Percentiles rank a stretch among this genome's conserved stretches.
Evolutionary conservation across 2,113 vertebrate genomes (phyloP).

Genomic region (Felis chaus): DNA sequence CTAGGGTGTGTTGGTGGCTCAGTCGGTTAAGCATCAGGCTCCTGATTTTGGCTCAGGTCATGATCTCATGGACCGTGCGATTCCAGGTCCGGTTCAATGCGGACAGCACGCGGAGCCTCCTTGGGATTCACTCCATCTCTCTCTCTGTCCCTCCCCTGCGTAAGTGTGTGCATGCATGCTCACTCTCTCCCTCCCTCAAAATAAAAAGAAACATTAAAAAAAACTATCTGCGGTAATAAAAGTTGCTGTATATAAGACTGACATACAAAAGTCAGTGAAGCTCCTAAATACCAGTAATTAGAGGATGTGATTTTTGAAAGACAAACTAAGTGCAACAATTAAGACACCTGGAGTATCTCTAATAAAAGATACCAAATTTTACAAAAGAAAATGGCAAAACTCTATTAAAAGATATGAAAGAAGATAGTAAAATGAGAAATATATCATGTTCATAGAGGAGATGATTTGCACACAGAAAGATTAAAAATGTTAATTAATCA

Average conservation of each 20-base stretch:
- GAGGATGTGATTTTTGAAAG: not conserved
- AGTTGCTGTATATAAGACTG: not conserved
- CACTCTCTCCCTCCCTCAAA: too few species aligned
- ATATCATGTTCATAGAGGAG: not conserved
- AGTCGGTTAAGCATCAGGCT: too few species aligned
- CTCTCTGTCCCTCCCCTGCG: too few species aligned
- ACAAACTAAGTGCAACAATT: not conserved
- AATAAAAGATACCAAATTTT: not conserved
- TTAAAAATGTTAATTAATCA: not conserved
- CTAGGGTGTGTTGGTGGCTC: not conserved
- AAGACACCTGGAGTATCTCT: not conserved
- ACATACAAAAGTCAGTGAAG: not conserved
- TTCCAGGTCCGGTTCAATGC: too few species aligned
- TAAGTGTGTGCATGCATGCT: too few species aligned
- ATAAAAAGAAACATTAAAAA: too few species aligned
- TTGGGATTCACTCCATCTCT: too few species aligned
- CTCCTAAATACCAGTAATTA: not conserved
- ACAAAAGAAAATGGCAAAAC: not conserved
- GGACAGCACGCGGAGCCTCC: too few species aligned
- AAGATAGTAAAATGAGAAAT: slow-evolving; percentile 12
- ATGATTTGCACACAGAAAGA: not conserved
- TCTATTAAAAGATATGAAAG: not conserved
- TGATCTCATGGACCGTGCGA: too few species aligned
- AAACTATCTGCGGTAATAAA: not conserved
- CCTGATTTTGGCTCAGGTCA: too few species aligned